phyloP scores from a whole-genome alignment of 30 jellyfish, hydroid and myxozoan genomes.

The Morbakka virulenta region DNA sequence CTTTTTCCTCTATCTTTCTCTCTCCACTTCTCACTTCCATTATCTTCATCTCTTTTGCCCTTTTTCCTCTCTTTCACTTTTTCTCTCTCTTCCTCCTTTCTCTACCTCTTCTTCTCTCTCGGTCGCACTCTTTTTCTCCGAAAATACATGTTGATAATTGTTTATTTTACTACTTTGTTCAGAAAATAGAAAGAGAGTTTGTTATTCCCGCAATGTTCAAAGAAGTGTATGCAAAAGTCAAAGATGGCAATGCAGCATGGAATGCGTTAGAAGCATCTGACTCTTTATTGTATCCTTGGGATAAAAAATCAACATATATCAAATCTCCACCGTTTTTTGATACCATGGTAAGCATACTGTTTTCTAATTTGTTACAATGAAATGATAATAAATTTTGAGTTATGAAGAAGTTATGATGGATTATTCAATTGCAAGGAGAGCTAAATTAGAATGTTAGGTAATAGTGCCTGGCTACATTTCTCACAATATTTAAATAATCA shows the following conservation, averaged over 20 bases:
- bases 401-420: too few species aligned
- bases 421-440: too few species aligned
- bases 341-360: slow-evolving; percentile 59
- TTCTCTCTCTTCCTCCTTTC: neutral
- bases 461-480: too few species aligned
- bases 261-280: slow-evolving; percentile 66
- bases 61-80: too few species aligned
- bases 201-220: slow-evolving; percentile 93
- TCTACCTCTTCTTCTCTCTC: too few species aligned
- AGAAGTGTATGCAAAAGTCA: slow-evolving; percentile 76
- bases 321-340: slow-evolving; percentile 89
- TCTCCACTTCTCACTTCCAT: too few species aligned
- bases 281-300: slow-evolving; percentile 89
- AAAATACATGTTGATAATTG: neutral
- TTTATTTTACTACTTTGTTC: neutral
- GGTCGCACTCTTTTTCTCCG: neutral
- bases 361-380: too few species aligned
- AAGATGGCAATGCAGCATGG: slow-evolving; percentile 89
- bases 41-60: neutral
- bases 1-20: too few species aligned
- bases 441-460: too few species aligned
- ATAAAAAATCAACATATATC: slow-evolving; percentile 79
- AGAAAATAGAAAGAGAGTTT: slow-evolving; percentile 79
- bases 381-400: too few species aligned
- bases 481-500: too few species aligned